These are phyloP conservation scores for Paramisgurnus dabryanus DNA, from an alignment of 2,113 vertebrate species.

Conservation along the genomic window DNA sequence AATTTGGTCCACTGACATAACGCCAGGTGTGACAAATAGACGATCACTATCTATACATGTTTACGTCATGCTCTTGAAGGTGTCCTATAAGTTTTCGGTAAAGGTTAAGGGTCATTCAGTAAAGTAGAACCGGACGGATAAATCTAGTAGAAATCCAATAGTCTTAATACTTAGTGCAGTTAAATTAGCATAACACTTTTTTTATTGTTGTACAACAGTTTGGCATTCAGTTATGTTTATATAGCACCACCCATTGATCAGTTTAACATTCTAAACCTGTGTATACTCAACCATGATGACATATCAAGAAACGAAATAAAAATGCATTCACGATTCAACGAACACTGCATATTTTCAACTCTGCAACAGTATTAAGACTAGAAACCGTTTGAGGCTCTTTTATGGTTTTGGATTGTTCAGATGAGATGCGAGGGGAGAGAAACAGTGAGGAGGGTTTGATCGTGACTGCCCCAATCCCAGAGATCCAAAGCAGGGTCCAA, in stretches of 20 bases:
- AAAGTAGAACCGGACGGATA: conserved; percentile 41
- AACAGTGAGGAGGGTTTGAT: conserved; percentile 41
- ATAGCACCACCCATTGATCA: conserved; percentile 55
- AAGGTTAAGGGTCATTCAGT: conserved; percentile 6
- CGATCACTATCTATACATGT: conserved; percentile 28
- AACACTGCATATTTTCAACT: conserved; percentile 47
- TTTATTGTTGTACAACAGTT: conserved; percentile 39
- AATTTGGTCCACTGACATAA: conserved; percentile 42
- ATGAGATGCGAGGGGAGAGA: conserved; percentile 13
- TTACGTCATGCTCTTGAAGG: conserved; percentile 38
- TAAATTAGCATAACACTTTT: conserved; percentile 44
- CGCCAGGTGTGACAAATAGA: conserved; percentile 38
- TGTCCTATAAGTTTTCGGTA: conserved; percentile 30
- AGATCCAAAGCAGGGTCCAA: conserved; percentile 39
- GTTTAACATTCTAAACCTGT: conserved; percentile 47
- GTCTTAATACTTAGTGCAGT: conserved; percentile 44
- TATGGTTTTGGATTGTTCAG: conserved; percentile 33
- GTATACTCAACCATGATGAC: conserved; percentile 48
- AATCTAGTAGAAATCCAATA: conserved; percentile 2
- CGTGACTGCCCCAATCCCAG: conserved; percentile 31
- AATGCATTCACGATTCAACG: conserved; percentile 48
- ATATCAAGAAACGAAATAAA: conserved; percentile 46
- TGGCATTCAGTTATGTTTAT: conserved; percentile 54
- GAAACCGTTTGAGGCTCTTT: conserved; percentile 31
- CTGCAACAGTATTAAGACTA: conserved; percentile 43